These are phyloP conservation scores for Brachypodius melanocephalos DNA, from an alignment of 2,113 vertebrate species.

Conservation along the genomic window DNA sequence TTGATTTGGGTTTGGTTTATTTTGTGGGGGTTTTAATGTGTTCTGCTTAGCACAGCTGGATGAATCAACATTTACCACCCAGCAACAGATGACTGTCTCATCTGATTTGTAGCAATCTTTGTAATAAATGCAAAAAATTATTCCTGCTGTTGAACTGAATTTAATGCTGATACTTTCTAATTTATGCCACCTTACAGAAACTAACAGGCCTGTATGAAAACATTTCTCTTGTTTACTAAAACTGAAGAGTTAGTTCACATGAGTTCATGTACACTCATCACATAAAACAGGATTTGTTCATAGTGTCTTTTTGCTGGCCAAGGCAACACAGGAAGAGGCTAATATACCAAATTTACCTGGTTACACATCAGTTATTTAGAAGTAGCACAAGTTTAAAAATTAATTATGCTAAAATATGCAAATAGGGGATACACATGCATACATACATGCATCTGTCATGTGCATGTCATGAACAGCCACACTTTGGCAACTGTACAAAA, in stretches of 20 bases:
- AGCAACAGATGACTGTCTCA: neutral
- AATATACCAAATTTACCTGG: neutral
- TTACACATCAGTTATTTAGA: neutral
- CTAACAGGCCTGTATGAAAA: neutral
- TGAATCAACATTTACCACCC: neutral
- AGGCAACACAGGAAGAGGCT: neutral
- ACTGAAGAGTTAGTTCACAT: neutral
- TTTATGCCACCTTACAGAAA: neutral
- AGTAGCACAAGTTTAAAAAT: neutral
- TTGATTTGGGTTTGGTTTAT: neutral
- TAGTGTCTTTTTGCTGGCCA: neutral
- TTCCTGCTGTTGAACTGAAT: neutral
- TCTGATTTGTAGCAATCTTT: neutral
- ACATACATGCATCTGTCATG: fast-evolving
- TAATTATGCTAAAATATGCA: neutral
- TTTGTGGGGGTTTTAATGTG: neutral
- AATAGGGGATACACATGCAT: neutral
- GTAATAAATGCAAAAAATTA: neutral
- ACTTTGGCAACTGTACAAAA: neutral
- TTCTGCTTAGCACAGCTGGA: neutral
- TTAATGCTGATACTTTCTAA: neutral
- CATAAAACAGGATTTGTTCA: neutral
- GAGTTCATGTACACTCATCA: neutral
- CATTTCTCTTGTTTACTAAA: neutral
- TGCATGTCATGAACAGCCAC: neutral